Evolutionary conservation across 2,113 vertebrate genomes (phyloP).

Genomic region (Lucifuga dentata): DNA sequence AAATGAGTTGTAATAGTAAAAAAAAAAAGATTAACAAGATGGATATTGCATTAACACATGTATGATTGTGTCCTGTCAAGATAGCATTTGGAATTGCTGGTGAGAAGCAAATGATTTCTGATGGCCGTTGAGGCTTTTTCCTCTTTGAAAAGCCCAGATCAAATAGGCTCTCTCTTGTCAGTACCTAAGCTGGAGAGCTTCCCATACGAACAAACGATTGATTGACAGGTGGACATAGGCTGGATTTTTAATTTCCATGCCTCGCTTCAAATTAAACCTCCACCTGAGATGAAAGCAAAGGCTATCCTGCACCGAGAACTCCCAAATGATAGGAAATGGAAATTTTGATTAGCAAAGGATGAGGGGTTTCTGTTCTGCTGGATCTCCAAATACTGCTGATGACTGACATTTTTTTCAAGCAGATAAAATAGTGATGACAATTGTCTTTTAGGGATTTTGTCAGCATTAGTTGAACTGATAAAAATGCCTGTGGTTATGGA

Average conservation of each 20-base stretch:
- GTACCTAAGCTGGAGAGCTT: slow-evolving; percentile 81
- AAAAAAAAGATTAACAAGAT: slow-evolving; percentile 69
- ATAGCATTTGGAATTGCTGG: slow-evolving; percentile 75
- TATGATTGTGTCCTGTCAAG: slow-evolving; percentile 78
- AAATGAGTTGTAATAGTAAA: slow-evolving; percentile 56
- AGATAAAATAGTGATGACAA: slow-evolving; percentile 87
- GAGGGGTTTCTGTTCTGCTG: slow-evolving; percentile 74
- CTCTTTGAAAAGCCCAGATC: slow-evolving; percentile 84
- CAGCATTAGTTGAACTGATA: slow-evolving; percentile 67
- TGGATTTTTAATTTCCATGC: slow-evolving; percentile 86
- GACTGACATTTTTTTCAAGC: slow-evolving; percentile 75
- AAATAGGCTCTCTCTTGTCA: slow-evolving; percentile 88
- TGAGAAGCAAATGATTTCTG: slow-evolving; percentile 84
- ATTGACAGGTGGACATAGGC: slow-evolving; percentile 86
- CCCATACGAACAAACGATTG: slow-evolving; percentile 84
- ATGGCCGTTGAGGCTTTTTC: slow-evolving; percentile 79
- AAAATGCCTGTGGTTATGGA: slow-evolving; percentile 47
- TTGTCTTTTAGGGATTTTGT: slow-evolving; percentile 77
- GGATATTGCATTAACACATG: slow-evolving; percentile 70
- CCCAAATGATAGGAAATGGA: slow-evolving; percentile 76
- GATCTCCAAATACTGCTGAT: slow-evolving; percentile 83
- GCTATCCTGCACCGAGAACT: slow-evolving; percentile 79
- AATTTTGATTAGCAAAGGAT: slow-evolving; percentile 80
- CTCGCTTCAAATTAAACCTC: slow-evolving; percentile 90
- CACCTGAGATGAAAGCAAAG: slow-evolving; percentile 87